phyloP scores from a whole-genome alignment of 2,797 vertebrate species.

The Sebastes kiyomatsui region DNA sequence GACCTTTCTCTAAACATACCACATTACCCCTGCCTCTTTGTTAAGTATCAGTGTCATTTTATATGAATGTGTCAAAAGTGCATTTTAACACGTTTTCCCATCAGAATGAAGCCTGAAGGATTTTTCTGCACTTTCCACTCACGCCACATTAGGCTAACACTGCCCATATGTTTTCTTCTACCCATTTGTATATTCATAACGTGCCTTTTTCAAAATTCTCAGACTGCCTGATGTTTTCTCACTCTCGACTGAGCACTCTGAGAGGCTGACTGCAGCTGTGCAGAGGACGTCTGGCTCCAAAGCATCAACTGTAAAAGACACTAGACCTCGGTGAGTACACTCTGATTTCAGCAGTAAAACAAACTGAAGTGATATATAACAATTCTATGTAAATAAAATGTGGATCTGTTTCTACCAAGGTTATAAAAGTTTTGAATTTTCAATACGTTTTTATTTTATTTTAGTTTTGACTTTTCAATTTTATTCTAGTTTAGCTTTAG shows the following conservation, averaged over 20 bases:
- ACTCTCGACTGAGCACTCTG: constrained; percentile 16
- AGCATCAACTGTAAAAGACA: background rate
- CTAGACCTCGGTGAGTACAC: background rate
- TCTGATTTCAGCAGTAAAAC: background rate
- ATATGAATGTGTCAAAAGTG: background rate
- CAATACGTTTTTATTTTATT: too few species aligned
- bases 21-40: background rate
- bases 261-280: constrained; percentile 33
- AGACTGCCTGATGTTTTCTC: constrained; percentile 20
- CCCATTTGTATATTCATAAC: constrained; percentile 23
- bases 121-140: background rate
- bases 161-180: constrained; percentile 15
- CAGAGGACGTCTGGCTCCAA: constrained; percentile 9
- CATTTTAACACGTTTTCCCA: background rate
- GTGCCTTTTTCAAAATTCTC: background rate
- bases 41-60: background rate
- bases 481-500: too few species aligned
- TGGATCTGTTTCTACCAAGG: background rate
- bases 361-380: background rate
- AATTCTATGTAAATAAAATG: background rate
- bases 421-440: too few species aligned
- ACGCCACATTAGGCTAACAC: constrained; percentile 6
- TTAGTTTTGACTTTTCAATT: too few species aligned
- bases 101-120: too few species aligned
- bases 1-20: background rate